phyloP scores from a whole-genome alignment of 2,113 vertebrate genomes.

The Actenoides hombroni region DNA sequence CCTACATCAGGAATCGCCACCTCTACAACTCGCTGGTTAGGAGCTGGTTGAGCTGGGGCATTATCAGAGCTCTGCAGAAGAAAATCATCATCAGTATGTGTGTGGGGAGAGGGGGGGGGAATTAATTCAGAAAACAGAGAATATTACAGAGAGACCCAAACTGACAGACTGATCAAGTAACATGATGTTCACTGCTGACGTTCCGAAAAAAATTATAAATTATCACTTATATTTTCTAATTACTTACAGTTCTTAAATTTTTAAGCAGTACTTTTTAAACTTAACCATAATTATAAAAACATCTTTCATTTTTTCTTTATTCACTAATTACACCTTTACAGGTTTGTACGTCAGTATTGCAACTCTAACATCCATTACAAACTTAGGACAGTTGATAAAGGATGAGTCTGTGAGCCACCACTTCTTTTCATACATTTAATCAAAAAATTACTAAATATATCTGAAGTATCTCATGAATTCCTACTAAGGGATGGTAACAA shows the following conservation, averaged over 20 bases:
- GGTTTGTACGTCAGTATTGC: background rate
- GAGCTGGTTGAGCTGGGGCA: conserved; percentile 73
- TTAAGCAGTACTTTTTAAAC: background rate
- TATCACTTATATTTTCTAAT: background rate
- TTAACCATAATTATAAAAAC: background rate
- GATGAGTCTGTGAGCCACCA: background rate
- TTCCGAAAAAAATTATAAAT: background rate
- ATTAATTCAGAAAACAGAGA: conserved; percentile 20
- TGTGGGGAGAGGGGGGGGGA: too few relatives aligned
- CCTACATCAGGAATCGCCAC: conserved; percentile 93
- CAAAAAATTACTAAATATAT: background rate
- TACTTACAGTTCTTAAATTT: background rate
- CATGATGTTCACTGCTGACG: background rate
- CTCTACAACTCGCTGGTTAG: conserved; percentile 88
- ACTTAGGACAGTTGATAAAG: background rate
- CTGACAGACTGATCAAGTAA: background rate
- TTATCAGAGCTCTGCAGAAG: conserved; percentile 82
- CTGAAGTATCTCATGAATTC: background rate
- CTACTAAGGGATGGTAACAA: background rate
- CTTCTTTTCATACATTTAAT: background rate
- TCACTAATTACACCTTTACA: background rate
- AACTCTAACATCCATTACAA: background rate
- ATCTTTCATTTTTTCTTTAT: background rate
- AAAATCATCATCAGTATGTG: conserved; percentile 68
- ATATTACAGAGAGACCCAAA: background rate